Percentiles rank a stretch among this genome's conserved stretches.
phyloP scores from a whole-genome alignment of 2,888 invertebrate species.

The Lamellibrachia satsuma region DNA sequence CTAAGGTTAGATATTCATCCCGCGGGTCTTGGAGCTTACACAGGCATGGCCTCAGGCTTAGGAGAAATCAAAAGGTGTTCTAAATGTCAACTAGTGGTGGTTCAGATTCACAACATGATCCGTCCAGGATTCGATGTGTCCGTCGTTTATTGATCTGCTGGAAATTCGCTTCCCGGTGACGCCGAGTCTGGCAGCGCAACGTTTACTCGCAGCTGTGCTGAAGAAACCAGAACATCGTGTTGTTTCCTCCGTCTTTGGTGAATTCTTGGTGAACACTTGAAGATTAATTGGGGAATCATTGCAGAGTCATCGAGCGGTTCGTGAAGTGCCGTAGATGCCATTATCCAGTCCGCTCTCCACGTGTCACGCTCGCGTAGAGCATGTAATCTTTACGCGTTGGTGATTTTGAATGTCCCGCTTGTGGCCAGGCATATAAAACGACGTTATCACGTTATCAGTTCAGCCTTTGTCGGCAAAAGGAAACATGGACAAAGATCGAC shows the following conservation, averaged over 20 bases:
- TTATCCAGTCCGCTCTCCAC: neutral
- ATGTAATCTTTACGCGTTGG: neutral
- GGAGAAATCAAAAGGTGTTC: neutral
- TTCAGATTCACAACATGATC: neutral
- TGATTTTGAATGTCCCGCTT: too few species aligned
- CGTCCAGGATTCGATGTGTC: neutral
- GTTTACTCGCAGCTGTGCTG: neutral
- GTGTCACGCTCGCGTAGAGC: neutral
- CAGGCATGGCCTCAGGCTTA: neutral
- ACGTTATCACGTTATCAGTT: neutral
- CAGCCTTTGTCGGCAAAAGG: neutral
- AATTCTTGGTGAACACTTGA: neutral
- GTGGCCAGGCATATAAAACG: too few species aligned
- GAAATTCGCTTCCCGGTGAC: neutral
- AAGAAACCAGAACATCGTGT: neutral
- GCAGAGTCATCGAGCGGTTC: neutral
- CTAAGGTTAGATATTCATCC: neutral
- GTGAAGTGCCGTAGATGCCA: neutral
- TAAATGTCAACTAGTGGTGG: neutral
- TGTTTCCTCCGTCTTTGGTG: neutral
- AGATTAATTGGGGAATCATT: neutral
- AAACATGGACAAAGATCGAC: too few species aligned
- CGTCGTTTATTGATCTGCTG: constrained; percentile 1
- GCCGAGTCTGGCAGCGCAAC: neutral
- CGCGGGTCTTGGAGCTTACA: neutral